These are phyloP conservation scores for Xanthia icteritia DNA, from an alignment of 2,888 invertebrate genomes.

Conservation along the genomic window DNA sequence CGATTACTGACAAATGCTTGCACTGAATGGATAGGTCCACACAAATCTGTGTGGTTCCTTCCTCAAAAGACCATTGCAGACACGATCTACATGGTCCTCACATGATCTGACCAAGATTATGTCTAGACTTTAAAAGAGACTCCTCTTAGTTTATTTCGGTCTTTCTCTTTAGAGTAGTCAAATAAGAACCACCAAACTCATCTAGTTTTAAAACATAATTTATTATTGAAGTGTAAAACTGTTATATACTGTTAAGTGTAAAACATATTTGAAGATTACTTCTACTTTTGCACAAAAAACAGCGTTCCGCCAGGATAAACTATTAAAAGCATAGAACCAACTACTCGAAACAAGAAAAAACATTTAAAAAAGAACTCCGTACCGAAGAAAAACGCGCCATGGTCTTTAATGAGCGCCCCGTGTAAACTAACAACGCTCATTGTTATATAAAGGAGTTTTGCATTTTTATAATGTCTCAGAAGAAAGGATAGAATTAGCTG, in stretches of 20 bases:
- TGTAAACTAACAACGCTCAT: slow-evolving; percentile 58
- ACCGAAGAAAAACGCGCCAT: slow-evolving; percentile 30
- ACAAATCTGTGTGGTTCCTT: background rate
- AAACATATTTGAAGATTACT: background rate
- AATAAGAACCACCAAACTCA: background rate
- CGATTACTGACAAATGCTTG: too few species aligned
- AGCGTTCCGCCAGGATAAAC: background rate
- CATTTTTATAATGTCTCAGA: slow-evolving; percentile 70
- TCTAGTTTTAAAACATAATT: background rate
- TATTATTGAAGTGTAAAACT: background rate
- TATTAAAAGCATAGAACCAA: slow-evolving; percentile 9
- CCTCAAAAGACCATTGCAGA: background rate
- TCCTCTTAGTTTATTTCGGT: background rate
- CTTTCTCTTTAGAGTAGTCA: background rate
- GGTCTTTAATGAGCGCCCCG: slow-evolving; percentile 57
- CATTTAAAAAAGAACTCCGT: background rate
- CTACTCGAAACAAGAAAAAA: slow-evolving; percentile 24
- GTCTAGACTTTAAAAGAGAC: background rate
- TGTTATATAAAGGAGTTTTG: slow-evolving; percentile 58
- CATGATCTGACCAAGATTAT: background rate
- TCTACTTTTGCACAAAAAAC: background rate
- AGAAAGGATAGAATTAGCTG: slow-evolving; percentile 74
- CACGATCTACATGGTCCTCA: too few species aligned
- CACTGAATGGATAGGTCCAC: background rate
- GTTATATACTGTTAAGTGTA: too few species aligned